Evolutionary conservation across 2,113 vertebrate genomes (phyloP).

Genomic region (Ammodytes marinus): DNA sequence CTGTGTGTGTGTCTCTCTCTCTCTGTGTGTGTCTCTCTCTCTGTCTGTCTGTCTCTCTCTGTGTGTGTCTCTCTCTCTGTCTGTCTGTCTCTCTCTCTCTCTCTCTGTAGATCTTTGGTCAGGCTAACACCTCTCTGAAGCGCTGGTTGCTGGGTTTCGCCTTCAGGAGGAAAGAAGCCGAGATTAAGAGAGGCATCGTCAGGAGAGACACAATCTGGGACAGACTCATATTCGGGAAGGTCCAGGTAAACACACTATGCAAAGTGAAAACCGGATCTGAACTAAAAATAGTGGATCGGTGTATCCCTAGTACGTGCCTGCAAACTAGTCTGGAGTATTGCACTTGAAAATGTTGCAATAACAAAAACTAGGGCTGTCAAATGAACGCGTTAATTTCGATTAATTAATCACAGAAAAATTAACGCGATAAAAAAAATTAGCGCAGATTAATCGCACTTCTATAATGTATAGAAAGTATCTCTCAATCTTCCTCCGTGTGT

Average conservation of each 20-base stretch:
- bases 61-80: background rate
- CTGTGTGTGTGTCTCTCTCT: too few relatives aligned
- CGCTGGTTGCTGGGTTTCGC: conserved; percentile 95
- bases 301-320: background rate
- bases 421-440: too few relatives aligned
- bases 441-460: too few relatives aligned
- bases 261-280: background rate
- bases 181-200: conserved; percentile 91
- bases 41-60: background rate
- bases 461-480: too few relatives aligned
- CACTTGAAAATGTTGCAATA: too few relatives aligned
- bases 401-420: too few relatives aligned
- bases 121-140: conserved; percentile 92
- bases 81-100: conserved; percentile 12
- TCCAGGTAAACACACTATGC: conserved; percentile 87
- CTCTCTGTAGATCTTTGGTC: conserved; percentile 88
- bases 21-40: background rate
- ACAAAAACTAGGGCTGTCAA: too few relatives aligned
- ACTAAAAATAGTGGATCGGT: too few relatives aligned
- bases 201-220: conserved; percentile 96
- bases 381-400: too few relatives aligned
- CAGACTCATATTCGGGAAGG: conserved; percentile 92
- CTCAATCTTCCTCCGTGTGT: too few relatives aligned
- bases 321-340: too few relatives aligned
- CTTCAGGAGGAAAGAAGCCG: conserved; percentile 92